Base-by-base conservation (phyloP, 2,797 vertebrate genomes). In the Molothrus ater region DNA sequence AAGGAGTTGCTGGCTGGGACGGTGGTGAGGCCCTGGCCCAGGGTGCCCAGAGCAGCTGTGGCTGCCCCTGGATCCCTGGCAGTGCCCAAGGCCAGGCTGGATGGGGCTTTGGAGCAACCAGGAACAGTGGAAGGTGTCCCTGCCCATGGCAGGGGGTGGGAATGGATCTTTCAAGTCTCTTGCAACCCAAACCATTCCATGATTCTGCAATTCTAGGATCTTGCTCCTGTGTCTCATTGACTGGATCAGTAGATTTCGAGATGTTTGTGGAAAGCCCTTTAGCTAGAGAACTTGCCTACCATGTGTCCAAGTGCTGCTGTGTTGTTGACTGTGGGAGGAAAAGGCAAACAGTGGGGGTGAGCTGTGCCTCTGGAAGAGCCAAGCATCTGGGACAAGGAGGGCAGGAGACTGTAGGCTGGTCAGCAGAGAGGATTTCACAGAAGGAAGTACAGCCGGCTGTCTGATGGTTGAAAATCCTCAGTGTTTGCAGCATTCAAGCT, bases 291-390 rank as follows among this genome's bases (percentile, higher is more conserved):
- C 9, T 54, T 19, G 22, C 11, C 34, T 68, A 50, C 38, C 15
- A 6, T 1, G 2, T 53, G 19, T 47, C 28, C 45, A 80, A 51
- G 24, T 5, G 10, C 26, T 0, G 0, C 14, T 36, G 48, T 15
- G 45, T 24, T 26, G 25, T 57, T 71, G 76, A 24, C 18, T 2
- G 2, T 48, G 48, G 42, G 25, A 74, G 22, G 38, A 88, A 74
- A 66, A 78, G 16, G 51, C 43, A 34, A 61, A 53, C 4, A 21
- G 9, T 0, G 3, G 24, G 45, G 19, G 13, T 1, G 10, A 78
- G 57, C n/a, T 47, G 28, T 61, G 31, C 42, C 57, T 74, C 61
- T 85, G 47, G 28, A 81, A 43, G 7, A 70, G 18, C 38, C 32
- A 22, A 1, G 2, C 3, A 12, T 17, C 7, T 21, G 31, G 38